These are phyloP conservation scores for Parthenolecanium corni DNA, from an alignment of 2,888 invertebrate genomes.

Conservation along the genomic window DNA sequence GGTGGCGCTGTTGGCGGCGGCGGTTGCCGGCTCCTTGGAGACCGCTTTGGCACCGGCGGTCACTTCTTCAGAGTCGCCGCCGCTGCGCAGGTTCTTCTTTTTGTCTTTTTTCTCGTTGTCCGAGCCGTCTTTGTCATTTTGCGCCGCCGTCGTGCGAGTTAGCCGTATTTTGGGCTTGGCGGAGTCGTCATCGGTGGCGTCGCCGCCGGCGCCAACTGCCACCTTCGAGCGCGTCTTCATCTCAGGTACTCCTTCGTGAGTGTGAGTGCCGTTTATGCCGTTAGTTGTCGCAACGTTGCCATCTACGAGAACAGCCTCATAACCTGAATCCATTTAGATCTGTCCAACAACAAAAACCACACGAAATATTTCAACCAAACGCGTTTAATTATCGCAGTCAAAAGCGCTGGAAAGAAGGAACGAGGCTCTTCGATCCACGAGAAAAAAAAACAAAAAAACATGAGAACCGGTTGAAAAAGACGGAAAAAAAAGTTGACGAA, in stretches of 20 bases:
- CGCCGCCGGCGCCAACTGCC: neutral
- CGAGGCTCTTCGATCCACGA: too few relatives aligned
- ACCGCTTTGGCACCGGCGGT: neutral
- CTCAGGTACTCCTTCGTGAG: neutral
- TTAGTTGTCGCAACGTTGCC: constrained; percentile 10
- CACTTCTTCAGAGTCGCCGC: neutral
- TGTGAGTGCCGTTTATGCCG: constrained; percentile 14
- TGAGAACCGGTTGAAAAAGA: too few relatives aligned
- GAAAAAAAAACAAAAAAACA: too few relatives aligned
- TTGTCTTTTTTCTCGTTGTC: neutral
- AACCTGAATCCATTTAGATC: constrained; percentile 24
- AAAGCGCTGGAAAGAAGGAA: too few relatives aligned
- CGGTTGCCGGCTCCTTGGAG: neutral
- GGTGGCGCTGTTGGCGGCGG: neutral
- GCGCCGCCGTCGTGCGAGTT: neutral
- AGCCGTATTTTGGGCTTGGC: neutral
- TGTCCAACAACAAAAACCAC: constrained; percentile 26
- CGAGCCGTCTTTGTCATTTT: neutral
- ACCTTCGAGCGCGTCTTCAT: constrained; percentile 20
- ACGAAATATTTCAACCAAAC: constrained; percentile 25
- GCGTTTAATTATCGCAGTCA: too few relatives aligned
- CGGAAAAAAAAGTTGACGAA: too few relatives aligned
- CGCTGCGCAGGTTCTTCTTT: neutral
- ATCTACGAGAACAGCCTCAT: constrained; percentile 21
- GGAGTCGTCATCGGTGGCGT: neutral